Conservation (phyloP, 2,113 vertebrate species). For the Holacanthus passer region DNA sequence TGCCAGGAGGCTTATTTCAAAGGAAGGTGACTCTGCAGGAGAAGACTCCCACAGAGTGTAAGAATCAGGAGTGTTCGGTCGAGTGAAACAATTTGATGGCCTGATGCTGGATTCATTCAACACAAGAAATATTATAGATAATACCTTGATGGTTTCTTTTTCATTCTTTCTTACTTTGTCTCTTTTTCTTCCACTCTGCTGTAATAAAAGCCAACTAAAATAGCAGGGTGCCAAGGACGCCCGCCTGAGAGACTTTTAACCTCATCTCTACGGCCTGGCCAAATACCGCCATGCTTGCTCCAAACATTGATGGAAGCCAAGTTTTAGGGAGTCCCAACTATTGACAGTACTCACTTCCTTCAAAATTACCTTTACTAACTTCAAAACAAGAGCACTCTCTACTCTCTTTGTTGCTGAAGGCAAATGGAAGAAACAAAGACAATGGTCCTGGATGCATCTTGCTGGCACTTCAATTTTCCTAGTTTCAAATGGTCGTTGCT, state of each 20-base stretch:
- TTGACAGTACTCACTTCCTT: not conserved
- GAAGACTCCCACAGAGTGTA: slow-evolving; percentile 34
- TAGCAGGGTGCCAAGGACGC: not conserved
- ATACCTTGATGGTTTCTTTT: not conserved
- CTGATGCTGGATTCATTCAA: not conserved
- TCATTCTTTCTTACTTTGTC: too few relatives aligned
- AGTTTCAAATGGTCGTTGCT: slow-evolving; percentile 9
- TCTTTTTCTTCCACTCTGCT: not conserved
- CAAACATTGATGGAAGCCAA: too few relatives aligned
- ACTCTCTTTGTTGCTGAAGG: slow-evolving; percentile 16
- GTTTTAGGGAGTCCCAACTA: too few relatives aligned
- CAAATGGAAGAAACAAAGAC: not conserved
- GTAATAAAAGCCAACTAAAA: not conserved
- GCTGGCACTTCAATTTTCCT: slow-evolving; percentile 24
- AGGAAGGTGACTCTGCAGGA: slow-evolving; percentile 44
- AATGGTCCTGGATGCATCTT: slow-evolving; percentile 6
- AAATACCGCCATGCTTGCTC: slow-evolving; percentile 4
- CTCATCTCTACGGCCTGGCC: not conserved
- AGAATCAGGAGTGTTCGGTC: not conserved
- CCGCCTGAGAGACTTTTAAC: not conserved
- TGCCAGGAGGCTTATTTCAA: slow-evolving; percentile 43
- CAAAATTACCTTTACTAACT: slow-evolving; percentile 8
- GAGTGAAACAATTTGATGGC: not conserved
- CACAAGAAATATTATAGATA: not conserved
- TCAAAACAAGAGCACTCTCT: slow-evolving; percentile 2